A percentile compares a stretch with the other conserved stretches of the same genome.
Conservation (phyloP, 2,113 vertebrate species). For the Stegastes partitus region DNA sequence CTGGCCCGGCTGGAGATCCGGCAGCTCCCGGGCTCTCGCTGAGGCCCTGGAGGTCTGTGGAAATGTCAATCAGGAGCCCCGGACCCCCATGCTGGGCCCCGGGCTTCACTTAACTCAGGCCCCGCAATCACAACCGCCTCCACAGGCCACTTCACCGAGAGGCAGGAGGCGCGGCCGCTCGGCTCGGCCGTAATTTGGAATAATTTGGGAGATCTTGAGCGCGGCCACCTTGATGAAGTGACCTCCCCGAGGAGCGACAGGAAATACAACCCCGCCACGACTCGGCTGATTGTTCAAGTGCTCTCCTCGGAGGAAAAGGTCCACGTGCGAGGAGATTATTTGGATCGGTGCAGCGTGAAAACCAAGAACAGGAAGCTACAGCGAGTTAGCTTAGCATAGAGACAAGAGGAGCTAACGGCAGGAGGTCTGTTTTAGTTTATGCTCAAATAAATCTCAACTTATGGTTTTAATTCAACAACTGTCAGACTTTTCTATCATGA, state of each 20-base stretch:
- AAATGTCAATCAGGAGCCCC: constrained; percentile 77
- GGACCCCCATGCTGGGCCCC: constrained; percentile 58
- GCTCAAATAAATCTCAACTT: too few relatives aligned
- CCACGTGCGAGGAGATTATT: too few relatives aligned
- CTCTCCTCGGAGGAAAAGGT: too few relatives aligned
- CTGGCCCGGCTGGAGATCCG: constrained; percentile 70
- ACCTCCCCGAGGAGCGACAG: neutral
- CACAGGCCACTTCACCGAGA: neutral
- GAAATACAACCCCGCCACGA: neutral
- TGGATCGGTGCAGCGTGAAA: too few relatives aligned
- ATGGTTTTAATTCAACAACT: too few relatives aligned
- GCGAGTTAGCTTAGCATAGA: too few relatives aligned
- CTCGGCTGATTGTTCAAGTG: neutral
- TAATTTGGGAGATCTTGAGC: constrained; percentile 1
- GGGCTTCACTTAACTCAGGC: constrained; percentile 44
- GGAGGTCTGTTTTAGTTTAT: too few relatives aligned
- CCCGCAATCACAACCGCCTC: constrained; percentile 30
- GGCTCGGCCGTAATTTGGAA: neutral
- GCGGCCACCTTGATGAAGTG: constrained; percentile 4
- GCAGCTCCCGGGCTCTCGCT: constrained; percentile 72
- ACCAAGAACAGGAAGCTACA: too few relatives aligned
- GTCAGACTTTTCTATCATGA: too few relatives aligned
- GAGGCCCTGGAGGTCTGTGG: constrained; percentile 70
- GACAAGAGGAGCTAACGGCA: too few relatives aligned
- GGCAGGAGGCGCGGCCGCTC: neutral